These are phyloP conservation scores for Biston betularia DNA, from an alignment of 2,888 invertebrate species.

Conservation along the genomic window DNA sequence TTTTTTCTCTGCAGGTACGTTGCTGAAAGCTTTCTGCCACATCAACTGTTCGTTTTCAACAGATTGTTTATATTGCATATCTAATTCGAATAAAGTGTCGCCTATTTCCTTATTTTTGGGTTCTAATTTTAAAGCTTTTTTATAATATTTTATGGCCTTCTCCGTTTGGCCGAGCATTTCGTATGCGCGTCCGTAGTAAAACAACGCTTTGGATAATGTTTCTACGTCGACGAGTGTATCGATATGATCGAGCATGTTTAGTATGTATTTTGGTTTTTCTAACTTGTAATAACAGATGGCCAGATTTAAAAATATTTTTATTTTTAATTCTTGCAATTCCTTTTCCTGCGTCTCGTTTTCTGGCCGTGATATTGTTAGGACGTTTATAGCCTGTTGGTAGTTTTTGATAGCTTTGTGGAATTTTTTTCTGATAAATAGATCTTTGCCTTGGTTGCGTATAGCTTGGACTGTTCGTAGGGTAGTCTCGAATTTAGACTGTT, in stretches of 20 bases:
- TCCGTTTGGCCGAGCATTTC: conserved; percentile 67
- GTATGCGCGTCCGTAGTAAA: conserved; percentile 70
- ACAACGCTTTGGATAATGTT: conserved; percentile 72
- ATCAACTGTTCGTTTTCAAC: conserved; percentile 61
- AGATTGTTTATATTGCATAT: conserved; percentile 57
- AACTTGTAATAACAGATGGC: conserved; percentile 74
- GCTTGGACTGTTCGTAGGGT: conserved; percentile 68
- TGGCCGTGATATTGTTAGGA: conserved; percentile 63
- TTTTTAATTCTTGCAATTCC: conserved; percentile 62
- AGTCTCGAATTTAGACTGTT: conserved; percentile 69
- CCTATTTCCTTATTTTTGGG: conserved; percentile 78
- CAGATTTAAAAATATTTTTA: conserved; percentile 67
- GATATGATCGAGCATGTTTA: conserved; percentile 71
- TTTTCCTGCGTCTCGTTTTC: conserved; percentile 54
- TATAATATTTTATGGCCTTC: conserved; percentile 65
- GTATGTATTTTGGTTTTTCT: conserved; percentile 68
- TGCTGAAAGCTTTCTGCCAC: conserved; percentile 71
- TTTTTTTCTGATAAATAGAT: conserved; percentile 59
- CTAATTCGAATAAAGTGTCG: conserved; percentile 60
- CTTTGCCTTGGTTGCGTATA: conserved; percentile 65
- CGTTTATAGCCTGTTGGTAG: conserved; percentile 69
- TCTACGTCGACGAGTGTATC: conserved; percentile 65
- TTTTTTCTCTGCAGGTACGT: conserved; percentile 49
- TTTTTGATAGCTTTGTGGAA: conserved; percentile 62
- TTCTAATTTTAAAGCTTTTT: conserved; percentile 74